These are phyloP conservation scores for Eurytoma adleriae DNA, from an alignment of 2,888 invertebrate species.

Conservation along the genomic window DNA sequence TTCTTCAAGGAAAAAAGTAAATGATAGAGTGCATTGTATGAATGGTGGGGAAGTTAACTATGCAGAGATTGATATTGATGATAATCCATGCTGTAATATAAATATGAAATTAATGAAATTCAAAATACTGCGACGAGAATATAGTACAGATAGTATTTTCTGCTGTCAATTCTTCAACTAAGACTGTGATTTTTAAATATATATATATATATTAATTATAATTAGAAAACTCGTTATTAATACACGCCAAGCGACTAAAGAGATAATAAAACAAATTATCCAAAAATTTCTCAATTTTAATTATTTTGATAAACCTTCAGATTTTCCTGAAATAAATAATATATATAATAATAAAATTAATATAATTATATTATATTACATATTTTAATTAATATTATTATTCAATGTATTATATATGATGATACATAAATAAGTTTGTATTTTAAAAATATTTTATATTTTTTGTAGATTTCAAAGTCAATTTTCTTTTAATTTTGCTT, in stretches of 20 bases:
- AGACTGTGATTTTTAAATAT: conserved; percentile 76
- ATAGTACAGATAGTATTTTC: conserved; percentile 75
- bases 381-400: too few species aligned
- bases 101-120: conserved; percentile 58
- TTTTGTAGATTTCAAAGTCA: too few species aligned
- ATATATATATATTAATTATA: conserved; percentile 69
- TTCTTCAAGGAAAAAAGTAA: conserved; percentile 51
- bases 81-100: conserved; percentile 57
- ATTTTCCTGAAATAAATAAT: not conserved
- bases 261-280: conserved; percentile 67
- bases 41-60: conserved; percentile 55
- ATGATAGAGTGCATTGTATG: conserved; percentile 60
- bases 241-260: conserved; percentile 72
- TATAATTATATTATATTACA: too few species aligned
- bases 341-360: too few species aligned
- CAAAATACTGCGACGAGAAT: conserved; percentile 62
- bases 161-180: conserved; percentile 76
- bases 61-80: conserved; percentile 55
- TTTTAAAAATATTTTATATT: too few species aligned
- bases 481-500: too few species aligned
- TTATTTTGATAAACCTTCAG: not conserved
- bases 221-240: conserved; percentile 71
- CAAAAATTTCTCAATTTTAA: conserved; percentile 31
- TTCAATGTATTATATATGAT: too few species aligned
- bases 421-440: too few species aligned